Percentiles rank a stretch among this genome's conserved stretches.
Conservation (phyloP, 2,888 invertebrate genomes). For the Tetanocera ferruginea region DNA sequence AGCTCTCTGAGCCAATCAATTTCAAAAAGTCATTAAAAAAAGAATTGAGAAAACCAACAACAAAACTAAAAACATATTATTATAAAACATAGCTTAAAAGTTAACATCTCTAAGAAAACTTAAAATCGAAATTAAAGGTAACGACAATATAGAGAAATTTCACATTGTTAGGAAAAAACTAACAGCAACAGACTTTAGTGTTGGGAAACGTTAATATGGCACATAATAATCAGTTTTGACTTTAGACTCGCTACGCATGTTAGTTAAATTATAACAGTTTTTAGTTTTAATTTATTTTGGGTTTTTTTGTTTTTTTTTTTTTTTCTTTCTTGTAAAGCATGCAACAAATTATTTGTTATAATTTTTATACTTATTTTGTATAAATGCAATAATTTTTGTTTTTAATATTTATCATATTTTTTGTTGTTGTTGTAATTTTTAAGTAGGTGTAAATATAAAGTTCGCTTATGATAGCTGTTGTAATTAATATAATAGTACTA, state of each 20-base stretch:
- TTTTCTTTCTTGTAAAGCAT: background rate
- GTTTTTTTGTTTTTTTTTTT: background rate
- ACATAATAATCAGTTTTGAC: conserved; percentile 18
- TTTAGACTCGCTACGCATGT: conserved; percentile 14
- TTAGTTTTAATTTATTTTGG: background rate
- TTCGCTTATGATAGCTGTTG: background rate
- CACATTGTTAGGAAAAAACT: too few species aligned
- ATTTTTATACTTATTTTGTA: background rate
- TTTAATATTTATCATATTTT: background rate
- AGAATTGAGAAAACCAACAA: too few species aligned
- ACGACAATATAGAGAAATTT: background rate
- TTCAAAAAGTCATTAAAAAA: too few species aligned
- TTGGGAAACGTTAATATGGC: conserved; percentile 10
- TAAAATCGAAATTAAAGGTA: too few species aligned
- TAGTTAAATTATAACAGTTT: background rate
- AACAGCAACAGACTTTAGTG: too few species aligned
- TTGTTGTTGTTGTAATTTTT: background rate
- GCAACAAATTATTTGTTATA: background rate
- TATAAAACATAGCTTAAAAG: too few species aligned
- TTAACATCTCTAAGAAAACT: too few species aligned
- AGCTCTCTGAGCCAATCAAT: too few species aligned
- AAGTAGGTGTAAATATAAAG: conserved; percentile 1
- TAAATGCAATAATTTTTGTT: background rate
- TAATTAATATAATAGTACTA: background rate
- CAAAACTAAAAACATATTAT: too few species aligned